A percentile compares a stretch with the other conserved stretches of the same genome.
Conservation (phyloP, 2,888 invertebrate species). For the Limenitis camilla region DNA sequence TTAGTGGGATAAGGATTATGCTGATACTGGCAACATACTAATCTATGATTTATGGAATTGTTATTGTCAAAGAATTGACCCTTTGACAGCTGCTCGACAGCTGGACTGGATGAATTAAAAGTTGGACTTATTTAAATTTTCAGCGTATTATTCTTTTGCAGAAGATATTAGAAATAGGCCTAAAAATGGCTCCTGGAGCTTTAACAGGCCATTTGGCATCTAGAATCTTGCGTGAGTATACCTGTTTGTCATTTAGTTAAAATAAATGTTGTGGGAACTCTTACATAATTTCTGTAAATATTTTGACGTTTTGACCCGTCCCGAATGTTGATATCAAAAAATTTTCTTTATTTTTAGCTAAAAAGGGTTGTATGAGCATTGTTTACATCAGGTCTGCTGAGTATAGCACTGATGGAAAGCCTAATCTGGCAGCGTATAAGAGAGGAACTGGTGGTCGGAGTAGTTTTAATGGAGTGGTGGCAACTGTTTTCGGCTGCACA, state of each 20-base stretch:
- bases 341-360: constrained; percentile 41
- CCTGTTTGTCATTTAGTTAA: background rate
- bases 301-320: constrained; percentile 3
- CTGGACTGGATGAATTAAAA: background rate
- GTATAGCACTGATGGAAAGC: constrained; percentile 72
- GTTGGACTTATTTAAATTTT: background rate
- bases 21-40: no score
- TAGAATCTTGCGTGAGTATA: constrained; percentile 57
- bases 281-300: constrained; percentile 51
- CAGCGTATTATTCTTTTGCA: background rate
- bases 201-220: constrained; percentile 51
- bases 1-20: no score
- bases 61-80: no score
- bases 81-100: no score
- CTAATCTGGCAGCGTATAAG: constrained; percentile 80
- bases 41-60: no score
- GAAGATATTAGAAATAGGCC: constrained; percentile 29
- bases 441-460: constrained; percentile 93
- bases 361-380: constrained; percentile 55
- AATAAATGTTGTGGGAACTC: constrained; percentile 28
- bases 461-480: constrained; percentile 97
- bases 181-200: constrained; percentile 61
- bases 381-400: constrained; percentile 63
- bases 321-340: constrained; percentile 6
- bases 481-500: constrained; percentile 96